Percentiles rank a stretch among this genome's conserved stretches.
phyloP scores from a whole-genome alignment of 1,140 invertebrate species.

The Bombus superbus region DNA sequence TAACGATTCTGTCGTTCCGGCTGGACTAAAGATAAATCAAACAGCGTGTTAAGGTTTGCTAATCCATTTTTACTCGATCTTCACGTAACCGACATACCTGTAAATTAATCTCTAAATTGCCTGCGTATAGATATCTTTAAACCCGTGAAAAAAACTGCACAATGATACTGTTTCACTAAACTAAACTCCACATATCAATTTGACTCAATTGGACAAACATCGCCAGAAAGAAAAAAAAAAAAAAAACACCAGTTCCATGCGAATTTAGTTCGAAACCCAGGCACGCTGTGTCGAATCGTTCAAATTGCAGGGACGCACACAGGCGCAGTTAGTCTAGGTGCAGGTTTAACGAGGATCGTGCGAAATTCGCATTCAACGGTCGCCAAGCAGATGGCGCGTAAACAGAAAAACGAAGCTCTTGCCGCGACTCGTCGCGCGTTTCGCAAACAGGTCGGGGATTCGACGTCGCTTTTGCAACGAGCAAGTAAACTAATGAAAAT shows the following conservation, averaged over 20 bases:
- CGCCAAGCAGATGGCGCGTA: slow-evolving; percentile 31
- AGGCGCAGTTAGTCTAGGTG: background rate
- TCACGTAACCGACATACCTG: too few relatives aligned
- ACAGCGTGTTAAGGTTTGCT: background rate
- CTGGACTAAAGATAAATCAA: background rate
- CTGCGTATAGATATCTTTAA: background rate
- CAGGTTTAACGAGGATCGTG: background rate
- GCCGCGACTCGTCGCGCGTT: background rate
- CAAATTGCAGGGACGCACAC: background rate
- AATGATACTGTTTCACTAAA: background rate
- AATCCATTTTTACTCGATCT: too few relatives aligned
- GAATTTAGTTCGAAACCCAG: background rate
- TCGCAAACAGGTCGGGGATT: slow-evolving; percentile 31
- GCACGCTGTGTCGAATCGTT: background rate
- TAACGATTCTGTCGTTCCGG: too few relatives aligned
- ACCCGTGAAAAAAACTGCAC: background rate
- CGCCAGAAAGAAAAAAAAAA: background rate
- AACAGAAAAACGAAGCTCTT: slow-evolving; percentile 42
- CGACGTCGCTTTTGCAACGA: background rate
- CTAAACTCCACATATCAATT: background rate
- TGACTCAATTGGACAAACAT: background rate
- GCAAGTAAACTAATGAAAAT: slow-evolving; percentile 57
- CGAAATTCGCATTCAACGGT: background rate
- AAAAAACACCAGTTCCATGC: background rate
- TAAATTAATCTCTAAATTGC: background rate